Conservation (phyloP, 2,113 vertebrate genomes). For the Sander lucioperca region DNA sequence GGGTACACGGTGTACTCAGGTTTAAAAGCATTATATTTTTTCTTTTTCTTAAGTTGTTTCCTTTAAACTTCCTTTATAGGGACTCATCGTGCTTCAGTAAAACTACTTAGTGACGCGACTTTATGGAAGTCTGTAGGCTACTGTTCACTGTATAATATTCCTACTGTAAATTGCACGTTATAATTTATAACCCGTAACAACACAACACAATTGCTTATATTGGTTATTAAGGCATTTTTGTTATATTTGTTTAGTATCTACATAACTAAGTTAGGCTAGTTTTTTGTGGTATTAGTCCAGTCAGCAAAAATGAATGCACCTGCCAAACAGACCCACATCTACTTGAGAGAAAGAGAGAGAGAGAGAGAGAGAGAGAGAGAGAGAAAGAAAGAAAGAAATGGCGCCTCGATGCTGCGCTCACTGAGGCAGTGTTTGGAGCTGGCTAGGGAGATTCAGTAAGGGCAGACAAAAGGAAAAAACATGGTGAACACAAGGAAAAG, state of each 20-base stretch:
- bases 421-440: conserved; percentile 82
- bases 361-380: conserved; percentile 47
- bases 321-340: conserved; percentile 50
- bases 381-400: conserved; percentile 81
- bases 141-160: too few species aligned
- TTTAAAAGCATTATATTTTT: not conserved
- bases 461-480: conserved; percentile 65
- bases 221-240: not conserved
- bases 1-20: conserved; percentile 18
- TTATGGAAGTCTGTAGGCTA: not conserved
- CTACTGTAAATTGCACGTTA: not conserved
- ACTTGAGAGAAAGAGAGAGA: conserved; percentile 34
- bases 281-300: conserved; percentile 10
- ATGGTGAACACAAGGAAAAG: conserved; percentile 96
- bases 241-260: not conserved
- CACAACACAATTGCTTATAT: not conserved
- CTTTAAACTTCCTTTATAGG: not conserved
- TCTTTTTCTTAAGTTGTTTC: not conserved
- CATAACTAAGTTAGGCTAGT: not conserved
- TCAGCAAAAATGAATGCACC: conserved; percentile 63
- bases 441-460: conserved; percentile 70
- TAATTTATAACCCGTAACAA: not conserved
- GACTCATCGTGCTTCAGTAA: not conserved
- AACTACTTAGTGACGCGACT: not conserved
- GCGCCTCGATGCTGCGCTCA: conserved; percentile 83